Evolutionary conservation across 2,797 vertebrate genomes (phyloP), one percentile per base, ranked within the genome.

Genomic region (Buphagus erythrorhynchus): DNA sequence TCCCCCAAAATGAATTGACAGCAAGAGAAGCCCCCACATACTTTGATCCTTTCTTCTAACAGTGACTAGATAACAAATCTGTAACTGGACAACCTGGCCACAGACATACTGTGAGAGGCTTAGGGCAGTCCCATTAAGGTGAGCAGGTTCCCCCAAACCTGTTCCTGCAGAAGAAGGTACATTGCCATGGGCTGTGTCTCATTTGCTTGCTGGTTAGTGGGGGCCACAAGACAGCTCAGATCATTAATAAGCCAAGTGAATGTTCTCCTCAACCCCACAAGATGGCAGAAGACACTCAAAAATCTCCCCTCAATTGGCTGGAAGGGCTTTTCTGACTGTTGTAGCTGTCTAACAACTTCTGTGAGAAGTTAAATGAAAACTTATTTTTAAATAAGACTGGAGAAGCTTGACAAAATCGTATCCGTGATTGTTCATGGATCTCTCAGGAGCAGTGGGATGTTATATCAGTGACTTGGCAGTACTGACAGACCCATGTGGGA

Each of bases 211-310:
- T 5, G 10, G 14, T 15, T 35, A 6, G 18, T 12, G 22, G 4
- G 6, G 28, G 14, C 31, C 42, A 25, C 20, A 49, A 21, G 49
- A 10, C 11, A 33, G 20, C 10, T 40, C 49, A 33, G 16, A 4
- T 15, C 3, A 14, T 7, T 18, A 24, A 15, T 4, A 45, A 85
- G 22, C 24, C 36, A 74, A 49, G 45, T 48, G 91, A 82, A 31
- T 59, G 24, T 95, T 95, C 91, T 85, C 31, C 19, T n/a, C 18
- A 54, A 11, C 11, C 35, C 97, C 97, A 95, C 95, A 93, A 93
- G 97, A 69, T 97, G 97, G 97, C 97, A 95, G 71, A 38, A 96
- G 85, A 82, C 6, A 20, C 90, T 86, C 55, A 94, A 69, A 74
- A 93, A 78, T 76, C 58, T 12, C 12, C 15, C 31, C 20, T 40